Evolutionary conservation across 1,140 invertebrate genomes (phyloP), one percentile per base, ranked within the genome.

Genomic region (Drosophila lini): DNA sequence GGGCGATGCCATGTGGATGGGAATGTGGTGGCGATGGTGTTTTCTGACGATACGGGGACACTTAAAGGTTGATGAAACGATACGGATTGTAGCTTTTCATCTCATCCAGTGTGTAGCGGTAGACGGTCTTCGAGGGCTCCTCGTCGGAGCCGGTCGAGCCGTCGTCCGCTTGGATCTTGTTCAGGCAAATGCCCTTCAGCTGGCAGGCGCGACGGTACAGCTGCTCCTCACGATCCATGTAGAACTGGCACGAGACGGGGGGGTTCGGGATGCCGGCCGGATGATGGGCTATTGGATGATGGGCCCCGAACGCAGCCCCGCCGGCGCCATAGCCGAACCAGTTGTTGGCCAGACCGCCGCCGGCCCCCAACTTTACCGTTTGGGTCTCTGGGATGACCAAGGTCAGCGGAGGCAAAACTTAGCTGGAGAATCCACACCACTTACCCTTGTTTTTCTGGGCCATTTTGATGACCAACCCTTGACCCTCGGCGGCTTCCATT

Each of bases 81-180:
- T 89, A 89, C 5, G 84, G 84, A 65, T 89, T 89, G 48, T 74
- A 89, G 50, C 84, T 89, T 45, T 89, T 89, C 84, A 89, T 89
- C 42, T 89, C 81, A 22, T 89, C 84, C 19, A 89, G 59, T 5
- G 84, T 89, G 36, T 89, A 89, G 19, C 84, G 85, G 45, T 90
- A 90, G 22, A 59, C 44, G 8, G 57, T 57, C 53, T 73, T 76
- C 0, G 63, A 52, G 16, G 36, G 42, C 25, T 82, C 74, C 40
- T 89, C 78, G 31, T 84, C 84, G 19, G 86, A 73, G 11, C 73
- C 73, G 6, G 62, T 38, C 3, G 71, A 77, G n/a, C 78, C 74
- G 3, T 75, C 73, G 45, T 86, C 83, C 53, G 80, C 68, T 28
- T 78, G 76, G 19, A 73, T 44, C 25, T 73, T 60, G 36, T 48